Evolutionary conservation across 2,797 vertebrate genomes (phyloP).

Genomic region (Alcedo atthis): DNA sequence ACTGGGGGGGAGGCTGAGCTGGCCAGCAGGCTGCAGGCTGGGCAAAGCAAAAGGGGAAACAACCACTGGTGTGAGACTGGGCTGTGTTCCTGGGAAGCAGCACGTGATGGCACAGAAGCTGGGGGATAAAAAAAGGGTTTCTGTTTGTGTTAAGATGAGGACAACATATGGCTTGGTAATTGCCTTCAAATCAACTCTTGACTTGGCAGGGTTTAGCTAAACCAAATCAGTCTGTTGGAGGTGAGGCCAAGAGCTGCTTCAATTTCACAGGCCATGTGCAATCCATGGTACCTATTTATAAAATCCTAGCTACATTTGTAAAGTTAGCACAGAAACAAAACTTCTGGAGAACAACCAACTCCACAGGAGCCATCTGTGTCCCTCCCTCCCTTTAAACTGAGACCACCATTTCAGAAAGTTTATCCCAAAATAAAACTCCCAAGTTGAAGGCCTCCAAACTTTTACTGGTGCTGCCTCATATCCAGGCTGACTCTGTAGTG

Average conservation of each 20-base stretch:
- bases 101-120: neutral
- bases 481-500: neutral
- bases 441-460: neutral
- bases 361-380: slow-evolving; percentile 16
- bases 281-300: slow-evolving; percentile 50
- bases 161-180: slow-evolving; percentile 33
- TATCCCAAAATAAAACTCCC: neutral
- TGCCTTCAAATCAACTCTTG: slow-evolving; percentile 36
- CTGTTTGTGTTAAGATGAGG: slow-evolving; percentile 7
- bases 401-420: neutral
- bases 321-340: slow-evolving; percentile 48
- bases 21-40: neutral
- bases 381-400: neutral
- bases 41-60: neutral
- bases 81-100: neutral
- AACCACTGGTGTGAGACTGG: neutral
- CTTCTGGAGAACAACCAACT: slow-evolving; percentile 25
- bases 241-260: slow-evolving; percentile 47
- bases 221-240: slow-evolving; percentile 24
- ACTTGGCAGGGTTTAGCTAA: slow-evolving; percentile 49
- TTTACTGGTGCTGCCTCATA: neutral
- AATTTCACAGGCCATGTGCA: slow-evolving; percentile 44
- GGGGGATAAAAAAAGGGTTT: neutral
- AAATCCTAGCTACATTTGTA: slow-evolving; percentile 10
- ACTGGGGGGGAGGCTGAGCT: neutral